A percentile compares a stretch with the other conserved stretches of the same genome.
These are phyloP conservation scores for Bagarius yarrelli DNA, from an alignment of 2,113 vertebrate species.

Conservation along the genomic window DNA sequence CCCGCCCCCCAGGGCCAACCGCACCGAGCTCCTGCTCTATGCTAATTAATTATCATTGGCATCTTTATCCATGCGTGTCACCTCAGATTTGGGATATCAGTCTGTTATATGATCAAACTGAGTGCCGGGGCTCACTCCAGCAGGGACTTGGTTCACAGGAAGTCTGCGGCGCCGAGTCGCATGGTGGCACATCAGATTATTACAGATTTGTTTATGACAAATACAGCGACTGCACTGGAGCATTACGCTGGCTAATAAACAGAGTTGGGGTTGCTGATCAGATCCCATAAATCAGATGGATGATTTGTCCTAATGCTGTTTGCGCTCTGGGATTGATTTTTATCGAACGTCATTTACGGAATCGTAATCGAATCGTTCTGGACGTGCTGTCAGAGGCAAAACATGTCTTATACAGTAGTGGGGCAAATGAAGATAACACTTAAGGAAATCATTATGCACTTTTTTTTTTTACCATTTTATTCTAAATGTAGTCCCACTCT, in stretches of 20 bases:
- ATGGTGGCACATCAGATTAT: conserved; percentile 15
- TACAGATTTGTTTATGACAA: conserved; percentile 3
- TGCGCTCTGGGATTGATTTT: conserved; percentile 14
- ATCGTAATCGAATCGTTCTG: conserved; percentile 4
- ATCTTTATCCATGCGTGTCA: conserved; percentile 94
- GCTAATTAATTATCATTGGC: conserved; percentile 99
- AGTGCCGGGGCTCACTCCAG: conserved; percentile 41
- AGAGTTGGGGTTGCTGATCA: conserved; percentile 2
- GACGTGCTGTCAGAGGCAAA: conserved; percentile 7
- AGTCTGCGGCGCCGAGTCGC: neutral
- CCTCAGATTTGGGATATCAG: conserved; percentile 89
- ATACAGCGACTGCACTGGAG: conserved; percentile 8
- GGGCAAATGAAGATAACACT: no score
- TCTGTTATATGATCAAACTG: conserved; percentile 79
- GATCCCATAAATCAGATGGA: conserved; percentile 25
- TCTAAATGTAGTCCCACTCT: no score
- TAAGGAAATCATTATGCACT: no score
- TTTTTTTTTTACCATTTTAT: no score
- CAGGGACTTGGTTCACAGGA: conserved; percentile 3
- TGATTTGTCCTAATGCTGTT: conserved; percentile 26
- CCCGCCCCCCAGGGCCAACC: conserved; percentile 81
- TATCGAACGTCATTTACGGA: conserved; percentile 2
- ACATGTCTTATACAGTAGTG: neutral
- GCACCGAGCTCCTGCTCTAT: conserved; percentile 84
- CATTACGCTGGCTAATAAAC: conserved; percentile 11